These are phyloP conservation scores for Hormaphis cornu DNA, from an alignment of 1,140 invertebrate genomes.

Conservation along the genomic window DNA sequence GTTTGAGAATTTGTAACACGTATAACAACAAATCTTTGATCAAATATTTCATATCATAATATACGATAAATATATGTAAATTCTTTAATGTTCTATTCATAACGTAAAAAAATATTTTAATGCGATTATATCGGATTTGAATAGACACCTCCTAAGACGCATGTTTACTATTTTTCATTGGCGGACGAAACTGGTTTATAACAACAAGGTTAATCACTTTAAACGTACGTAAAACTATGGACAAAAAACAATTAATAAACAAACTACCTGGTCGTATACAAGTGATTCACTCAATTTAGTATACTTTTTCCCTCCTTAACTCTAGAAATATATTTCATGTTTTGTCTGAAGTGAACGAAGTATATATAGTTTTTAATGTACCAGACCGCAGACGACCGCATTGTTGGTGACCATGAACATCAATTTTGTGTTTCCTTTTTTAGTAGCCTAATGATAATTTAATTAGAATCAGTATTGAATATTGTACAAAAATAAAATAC, in stretches of 20 bases:
- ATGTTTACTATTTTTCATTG: conserved; percentile 5
- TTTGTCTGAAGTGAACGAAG: neutral
- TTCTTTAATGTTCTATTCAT: neutral
- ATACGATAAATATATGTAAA: neutral
- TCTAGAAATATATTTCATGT: neutral
- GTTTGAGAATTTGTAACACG: neutral
- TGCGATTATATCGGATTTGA: conserved; percentile 7
- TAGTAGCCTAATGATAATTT: conserved; percentile 20
- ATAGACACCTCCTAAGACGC: neutral
- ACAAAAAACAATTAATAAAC: conserved; percentile 9
- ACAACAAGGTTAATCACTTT: conserved; percentile 21
- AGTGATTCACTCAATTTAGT: conserved; percentile 6
- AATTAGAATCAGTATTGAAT: neutral
- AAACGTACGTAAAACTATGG: neutral
- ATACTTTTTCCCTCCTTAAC: neutral
- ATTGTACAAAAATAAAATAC: conserved; percentile 12
- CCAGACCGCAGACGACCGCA: neutral
- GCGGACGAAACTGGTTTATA: conserved; percentile 17
- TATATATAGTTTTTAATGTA: conserved; percentile 4
- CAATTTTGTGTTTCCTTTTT: conserved; percentile 9
- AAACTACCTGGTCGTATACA: conserved; percentile 9
- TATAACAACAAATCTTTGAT: neutral
- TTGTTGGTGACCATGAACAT: conserved; percentile 11
- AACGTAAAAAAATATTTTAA: neutral
- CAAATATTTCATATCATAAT: too few species aligned